phyloP scores from a whole-genome alignment of 2,888 invertebrate species.

The Lapara coniferarum region DNA sequence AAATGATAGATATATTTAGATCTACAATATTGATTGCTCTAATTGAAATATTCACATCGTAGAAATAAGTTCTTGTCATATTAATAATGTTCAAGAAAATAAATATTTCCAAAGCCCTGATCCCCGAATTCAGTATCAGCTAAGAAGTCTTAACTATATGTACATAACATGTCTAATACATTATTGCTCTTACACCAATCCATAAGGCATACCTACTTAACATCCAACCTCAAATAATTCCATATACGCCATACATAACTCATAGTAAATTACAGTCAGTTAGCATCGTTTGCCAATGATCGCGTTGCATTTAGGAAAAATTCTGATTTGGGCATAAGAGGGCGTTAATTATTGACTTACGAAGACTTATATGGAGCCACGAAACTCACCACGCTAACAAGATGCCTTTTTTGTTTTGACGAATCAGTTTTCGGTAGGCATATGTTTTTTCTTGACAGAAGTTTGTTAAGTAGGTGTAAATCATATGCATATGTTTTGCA shows the following conservation, averaged over 20 bases:
- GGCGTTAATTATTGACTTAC: conserved; percentile 38
- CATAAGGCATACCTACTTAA: conserved; percentile 10
- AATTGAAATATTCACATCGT: too few species aligned
- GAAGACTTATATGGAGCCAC: conserved; percentile 31
- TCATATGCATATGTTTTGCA: not conserved
- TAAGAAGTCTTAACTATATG: too few species aligned
- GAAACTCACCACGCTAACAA: conserved; percentile 54
- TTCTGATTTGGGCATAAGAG: conserved; percentile 59
- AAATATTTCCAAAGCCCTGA: too few species aligned
- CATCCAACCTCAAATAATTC: conserved; percentile 13
- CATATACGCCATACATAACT: conserved; percentile 5
- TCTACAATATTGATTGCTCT: too few species aligned
- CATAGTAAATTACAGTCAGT: conserved; percentile 5
- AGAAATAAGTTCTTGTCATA: too few species aligned
- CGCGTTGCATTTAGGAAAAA: conserved; percentile 10
- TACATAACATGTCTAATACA: not conserved
- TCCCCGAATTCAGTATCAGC: too few species aligned
- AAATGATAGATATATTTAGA: too few species aligned
- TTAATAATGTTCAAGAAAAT: too few species aligned
- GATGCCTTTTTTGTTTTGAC: conserved; percentile 55
- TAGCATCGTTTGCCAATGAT: conserved; percentile 15
- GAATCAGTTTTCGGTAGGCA: conserved; percentile 53
- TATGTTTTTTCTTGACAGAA: conserved; percentile 30
- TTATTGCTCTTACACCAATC: not conserved
- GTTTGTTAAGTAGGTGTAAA: conserved; percentile 7